Evolutionary conservation across 23 tunicate genomes (phyloP).

Genomic region (Oikopleura vanhoeffeni): DNA sequence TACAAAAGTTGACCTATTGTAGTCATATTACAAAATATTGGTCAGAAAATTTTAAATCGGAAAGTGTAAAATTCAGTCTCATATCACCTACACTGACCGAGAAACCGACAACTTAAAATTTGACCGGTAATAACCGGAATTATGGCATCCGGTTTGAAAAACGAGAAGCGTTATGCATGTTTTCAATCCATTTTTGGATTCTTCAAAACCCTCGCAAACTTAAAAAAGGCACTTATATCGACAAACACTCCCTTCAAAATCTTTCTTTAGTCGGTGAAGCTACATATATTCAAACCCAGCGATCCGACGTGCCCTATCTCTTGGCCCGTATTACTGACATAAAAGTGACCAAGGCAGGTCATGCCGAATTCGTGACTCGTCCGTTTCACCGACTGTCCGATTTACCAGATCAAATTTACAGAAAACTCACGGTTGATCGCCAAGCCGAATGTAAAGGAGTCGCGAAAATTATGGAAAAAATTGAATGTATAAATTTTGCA

Average conservation of each 20-base stretch:
- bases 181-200: too few species aligned
- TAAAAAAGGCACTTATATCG: too few species aligned
- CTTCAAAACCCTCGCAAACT: too few species aligned
- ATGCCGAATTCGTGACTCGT: conserved; percentile 44
- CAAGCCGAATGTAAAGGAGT: conserved; percentile 30
- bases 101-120: too few species aligned
- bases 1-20: too few species aligned
- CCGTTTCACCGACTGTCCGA: conserved; percentile 85
- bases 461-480: conserved; percentile 23
- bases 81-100: too few species aligned
- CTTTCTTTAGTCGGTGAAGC: conserved; percentile 32
- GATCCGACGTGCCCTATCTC: conserved; percentile 74
- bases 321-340: conserved; percentile 66
- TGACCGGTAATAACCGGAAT: too few species aligned
- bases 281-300: conserved; percentile 49
- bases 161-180: too few species aligned
- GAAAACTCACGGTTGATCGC: conserved; percentile 67
- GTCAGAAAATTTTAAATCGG: too few species aligned
- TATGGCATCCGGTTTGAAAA: too few species aligned
- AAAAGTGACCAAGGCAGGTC: conserved; percentile 78
- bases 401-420: conserved; percentile 84
- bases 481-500: conserved; percentile 22
- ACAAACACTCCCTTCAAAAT: neutral
- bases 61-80: too few species aligned
- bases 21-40: too few species aligned